Base-by-base conservation (phyloP, 1,140 invertebrate genomes). In the Pantala flavescens region DNA sequence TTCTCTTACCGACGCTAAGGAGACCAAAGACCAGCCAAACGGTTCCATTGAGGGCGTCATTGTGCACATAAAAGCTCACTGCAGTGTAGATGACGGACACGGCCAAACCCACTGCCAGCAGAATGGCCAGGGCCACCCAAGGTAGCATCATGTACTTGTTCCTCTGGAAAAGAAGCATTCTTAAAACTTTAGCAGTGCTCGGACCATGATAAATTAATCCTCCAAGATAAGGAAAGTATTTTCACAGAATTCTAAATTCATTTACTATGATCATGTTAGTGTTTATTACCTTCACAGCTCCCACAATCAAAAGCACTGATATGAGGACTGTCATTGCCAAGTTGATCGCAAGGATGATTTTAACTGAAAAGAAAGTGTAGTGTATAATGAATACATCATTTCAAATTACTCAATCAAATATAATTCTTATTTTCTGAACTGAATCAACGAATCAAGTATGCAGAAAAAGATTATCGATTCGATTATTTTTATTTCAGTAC, bases 271-370 rank as follows among this genome's bases (percentile, higher is more conserved):
- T n/a, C n/a, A n/a, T n/a, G n/a, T n/a, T n/a, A n/a, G n/a, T n/a
- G n/a, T 63, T 12, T 7, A 80, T 81, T 86, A 93, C 91, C 86
- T 88, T 92, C 24, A 89, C 77, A 21, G 88, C 87, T 73, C 91
- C 92, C n/a, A 88, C 81, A n/a, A 93, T 89, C 74, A 93, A 86
- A 11, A 93, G 83, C 19, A 84, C 80, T 21, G 90, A 93, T 79
- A 93, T 91, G 19, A 93, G 80, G 36, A 93, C 89, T 12, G 92
- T 93, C 88, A 93, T 93, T 70, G 86, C 87, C n/a, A 93, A 84
- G 82, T 93, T 93, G 63, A 93, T 86, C 0, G 88, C 87, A n/a
- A 92, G 83, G 76, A 93, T 91, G 74, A 93, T 91, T 83, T 88
- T 89, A 21, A 91, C 90, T 86, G 85, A 79, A 85, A 87, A 79